Evolutionary conservation across 2,113 vertebrate species (phyloP).

Genomic region (Petaurus breviceps): DNA sequence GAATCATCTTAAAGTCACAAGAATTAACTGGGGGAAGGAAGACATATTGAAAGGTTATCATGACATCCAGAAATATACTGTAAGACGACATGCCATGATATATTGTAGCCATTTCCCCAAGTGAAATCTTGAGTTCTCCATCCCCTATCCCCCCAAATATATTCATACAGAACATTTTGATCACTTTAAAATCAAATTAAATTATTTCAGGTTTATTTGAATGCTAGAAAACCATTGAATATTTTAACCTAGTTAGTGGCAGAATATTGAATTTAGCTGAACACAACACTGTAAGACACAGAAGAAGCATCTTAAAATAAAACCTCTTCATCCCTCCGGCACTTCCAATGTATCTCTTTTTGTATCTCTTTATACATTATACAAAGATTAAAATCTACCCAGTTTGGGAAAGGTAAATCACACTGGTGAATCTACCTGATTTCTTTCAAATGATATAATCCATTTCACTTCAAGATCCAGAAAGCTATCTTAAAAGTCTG

Average conservation of each 20-base stretch:
- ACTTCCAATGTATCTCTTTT: conserved; percentile 4
- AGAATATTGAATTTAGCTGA: conserved; percentile 31
- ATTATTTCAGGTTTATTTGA: conserved; percentile 33
- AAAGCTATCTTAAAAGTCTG: conserved; percentile 74
- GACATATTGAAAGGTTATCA: background rate
- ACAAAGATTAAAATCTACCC: conserved; percentile 67
- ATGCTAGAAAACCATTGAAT: background rate
- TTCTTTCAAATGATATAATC: conserved; percentile 74
- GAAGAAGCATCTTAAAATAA: conserved; percentile 69
- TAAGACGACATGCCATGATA: background rate
- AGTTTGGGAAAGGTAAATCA: conserved; percentile 66
- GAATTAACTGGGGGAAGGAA: conserved; percentile 31
- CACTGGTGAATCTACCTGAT: conserved; percentile 74
- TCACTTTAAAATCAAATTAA: conserved; percentile 41
- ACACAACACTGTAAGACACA: background rate
- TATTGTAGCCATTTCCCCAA: background rate
- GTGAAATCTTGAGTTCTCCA: background rate
- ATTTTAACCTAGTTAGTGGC: background rate
- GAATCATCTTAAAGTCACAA: background rate
- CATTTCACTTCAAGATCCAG: conserved; percentile 65
- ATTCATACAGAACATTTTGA: conserved; percentile 1
- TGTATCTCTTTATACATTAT: no score
- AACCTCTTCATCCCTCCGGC: conserved; percentile 69
- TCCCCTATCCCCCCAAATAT: conserved; percentile 5
- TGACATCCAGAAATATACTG: background rate